A percentile compares a stretch with the other conserved stretches of the same genome.
These are phyloP conservation scores for Drosophila biarmipes DNA, from an alignment of 1,140 invertebrate genomes.

Conservation along the genomic window DNA sequence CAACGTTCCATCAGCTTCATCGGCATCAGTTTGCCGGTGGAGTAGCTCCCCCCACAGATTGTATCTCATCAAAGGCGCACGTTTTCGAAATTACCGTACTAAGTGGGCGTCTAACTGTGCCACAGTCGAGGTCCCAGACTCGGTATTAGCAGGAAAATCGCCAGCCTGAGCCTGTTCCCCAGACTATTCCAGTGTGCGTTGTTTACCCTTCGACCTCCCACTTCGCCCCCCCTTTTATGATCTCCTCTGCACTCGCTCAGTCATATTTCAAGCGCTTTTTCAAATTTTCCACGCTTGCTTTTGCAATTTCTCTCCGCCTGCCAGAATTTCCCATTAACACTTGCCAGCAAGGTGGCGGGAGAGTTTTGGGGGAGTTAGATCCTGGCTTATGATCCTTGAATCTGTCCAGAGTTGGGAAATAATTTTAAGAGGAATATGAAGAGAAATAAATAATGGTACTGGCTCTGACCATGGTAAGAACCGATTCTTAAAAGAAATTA, in stretches of 20 bases:
- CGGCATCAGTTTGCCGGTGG: conserved; percentile 33
- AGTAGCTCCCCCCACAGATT: conserved; percentile 53
- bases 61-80: conserved; percentile 82
- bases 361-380: neutral
- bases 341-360: conserved; percentile 13
- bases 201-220: conserved; percentile 52
- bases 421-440: neutral
- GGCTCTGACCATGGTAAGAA: too few species aligned
- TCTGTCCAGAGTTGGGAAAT: neutral
- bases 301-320: conserved; percentile 71
- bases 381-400: too few species aligned
- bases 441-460: too few species aligned
- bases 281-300: conserved; percentile 80
- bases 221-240: neutral
- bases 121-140: conserved; percentile 27
- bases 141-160: neutral
- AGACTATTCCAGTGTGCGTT: conserved; percentile 31
- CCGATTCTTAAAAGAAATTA: too few species aligned
- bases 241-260: conserved; percentile 14
- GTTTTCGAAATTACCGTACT: conserved; percentile 84
- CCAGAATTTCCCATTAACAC: conserved; percentile 58
- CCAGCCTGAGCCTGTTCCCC: conserved; percentile 18
- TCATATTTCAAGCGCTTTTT: conserved; percentile 63
- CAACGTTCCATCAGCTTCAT: conserved; percentile 61
- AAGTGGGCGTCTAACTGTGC: conserved; percentile 84